phyloP scores from a whole-genome alignment of 1,140 invertebrate genomes.

The Berghia stephanieae region DNA sequence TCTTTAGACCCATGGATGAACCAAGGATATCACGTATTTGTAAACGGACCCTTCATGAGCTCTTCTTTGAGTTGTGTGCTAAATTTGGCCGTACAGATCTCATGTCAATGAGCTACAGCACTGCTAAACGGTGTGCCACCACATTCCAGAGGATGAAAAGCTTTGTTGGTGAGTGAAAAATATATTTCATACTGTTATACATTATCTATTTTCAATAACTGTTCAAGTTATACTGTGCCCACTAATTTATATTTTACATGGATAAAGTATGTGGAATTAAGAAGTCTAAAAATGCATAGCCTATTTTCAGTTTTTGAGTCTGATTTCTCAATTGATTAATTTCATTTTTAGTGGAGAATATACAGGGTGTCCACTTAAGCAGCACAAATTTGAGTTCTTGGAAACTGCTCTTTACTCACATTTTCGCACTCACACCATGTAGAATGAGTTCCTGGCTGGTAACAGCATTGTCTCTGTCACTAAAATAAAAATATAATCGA shows the following conservation, averaged over 20 bases:
- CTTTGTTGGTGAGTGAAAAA: conserved; percentile 44
- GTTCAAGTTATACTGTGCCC: not conserved
- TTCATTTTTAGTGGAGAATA: too few species aligned
- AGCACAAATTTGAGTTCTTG: too few species aligned
- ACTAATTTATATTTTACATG: not conserved
- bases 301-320: too few species aligned
- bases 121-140: conserved; percentile 60
- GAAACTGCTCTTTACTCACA: too few species aligned
- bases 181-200: not conserved
- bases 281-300: too few species aligned
- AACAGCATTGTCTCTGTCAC: too few species aligned
- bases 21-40: conserved; percentile 59
- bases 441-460: too few species aligned
- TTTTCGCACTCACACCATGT: too few species aligned
- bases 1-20: conserved; percentile 51
- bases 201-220: not conserved
- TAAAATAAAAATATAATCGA: too few species aligned
- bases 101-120: conserved; percentile 53
- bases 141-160: conserved; percentile 65
- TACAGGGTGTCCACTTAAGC: too few species aligned
- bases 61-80: conserved; percentile 60
- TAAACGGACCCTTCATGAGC: conserved; percentile 60
- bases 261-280: too few species aligned
- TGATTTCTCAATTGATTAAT: too few species aligned
- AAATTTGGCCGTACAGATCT: conserved; percentile 60